These are phyloP conservation scores for Notodromas monacha DNA, from an alignment of 2,888 invertebrate species.

Conservation along the genomic window DNA sequence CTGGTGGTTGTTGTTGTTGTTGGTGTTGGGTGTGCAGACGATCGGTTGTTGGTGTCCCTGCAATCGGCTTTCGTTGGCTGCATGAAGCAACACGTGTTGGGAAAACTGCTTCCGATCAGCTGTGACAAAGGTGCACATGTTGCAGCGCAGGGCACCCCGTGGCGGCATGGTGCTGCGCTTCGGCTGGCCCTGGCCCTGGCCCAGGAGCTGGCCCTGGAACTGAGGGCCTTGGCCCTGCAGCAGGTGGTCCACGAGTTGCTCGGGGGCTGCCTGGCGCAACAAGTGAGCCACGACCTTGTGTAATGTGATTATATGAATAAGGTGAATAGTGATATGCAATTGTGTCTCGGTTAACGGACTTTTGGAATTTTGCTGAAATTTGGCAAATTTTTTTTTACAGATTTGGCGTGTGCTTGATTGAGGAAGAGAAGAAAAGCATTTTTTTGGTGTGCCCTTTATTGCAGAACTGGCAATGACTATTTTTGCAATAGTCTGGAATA, in stretches of 20 bases:
- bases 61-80: slow-evolving; percentile 13
- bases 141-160: slow-evolving; percentile 13
- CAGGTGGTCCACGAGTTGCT: neutral
- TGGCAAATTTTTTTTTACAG: too few species aligned
- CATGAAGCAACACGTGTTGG: slow-evolving; percentile 17
- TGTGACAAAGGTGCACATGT: slow-evolving; percentile 16
- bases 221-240: neutral
- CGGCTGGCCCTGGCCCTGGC: slow-evolving; percentile 7
- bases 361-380: too few species aligned
- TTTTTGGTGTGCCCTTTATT: too few species aligned
- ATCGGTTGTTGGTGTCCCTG: neutral
- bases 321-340: too few species aligned
- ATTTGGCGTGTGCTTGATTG: too few species aligned
- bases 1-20: neutral
- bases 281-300: too few species aligned
- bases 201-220: neutral
- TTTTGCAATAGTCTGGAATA: too few species aligned
- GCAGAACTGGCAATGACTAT: too few species aligned
- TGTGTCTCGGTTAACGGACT: too few species aligned
- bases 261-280: too few species aligned
- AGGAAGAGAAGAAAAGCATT: too few species aligned
- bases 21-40: neutral
- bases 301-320: too few species aligned
- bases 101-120: slow-evolving; percentile 14
- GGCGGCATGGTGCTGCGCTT: slow-evolving; percentile 8